These are phyloP conservation scores for Tenthredo notha DNA, from an alignment of 2,888 invertebrate genomes.

Conservation along the genomic window DNA sequence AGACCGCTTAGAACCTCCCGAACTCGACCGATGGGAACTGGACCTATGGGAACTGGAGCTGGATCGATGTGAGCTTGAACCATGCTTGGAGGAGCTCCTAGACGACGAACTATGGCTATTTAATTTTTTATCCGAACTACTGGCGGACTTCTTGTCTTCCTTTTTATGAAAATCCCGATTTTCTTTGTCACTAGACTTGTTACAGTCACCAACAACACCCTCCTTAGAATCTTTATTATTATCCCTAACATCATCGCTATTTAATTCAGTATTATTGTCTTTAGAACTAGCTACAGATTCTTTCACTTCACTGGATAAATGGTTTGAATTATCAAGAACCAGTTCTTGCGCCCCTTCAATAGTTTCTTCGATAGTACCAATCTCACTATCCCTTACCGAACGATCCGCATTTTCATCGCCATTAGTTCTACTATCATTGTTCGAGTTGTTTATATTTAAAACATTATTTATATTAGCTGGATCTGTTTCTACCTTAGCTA, in stretches of 20 bases:
- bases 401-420: slow-evolving; percentile 64
- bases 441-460: slow-evolving; percentile 64
- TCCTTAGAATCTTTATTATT: slow-evolving; percentile 68
- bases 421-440: slow-evolving; percentile 66
- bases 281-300: slow-evolving; percentile 68
- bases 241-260: slow-evolving; percentile 49
- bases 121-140: slow-evolving; percentile 72
- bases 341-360: slow-evolving; percentile 56
- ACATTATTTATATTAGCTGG: slow-evolving; percentile 70
- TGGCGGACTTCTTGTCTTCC: slow-evolving; percentile 74
- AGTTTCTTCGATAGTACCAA: slow-evolving; percentile 64
- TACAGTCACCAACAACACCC: slow-evolving; percentile 77
- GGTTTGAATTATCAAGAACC: slow-evolving; percentile 60
- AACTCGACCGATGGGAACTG: slow-evolving; percentile 67
- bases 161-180: slow-evolving; percentile 78
- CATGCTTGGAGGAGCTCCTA: slow-evolving; percentile 71
- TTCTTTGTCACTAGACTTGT: slow-evolving; percentile 80
- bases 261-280: slow-evolving; percentile 63
- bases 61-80: slow-evolving; percentile 71
- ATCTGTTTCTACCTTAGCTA: slow-evolving; percentile 81
- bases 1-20: slow-evolving; percentile 66
- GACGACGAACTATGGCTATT: slow-evolving; percentile 76
- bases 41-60: slow-evolving; percentile 61
- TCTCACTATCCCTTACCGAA: slow-evolving; percentile 66
- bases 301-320: slow-evolving; percentile 68